These are phyloP conservation scores for Carcina quercana DNA, from an alignment of 2,888 invertebrate genomes.

Conservation along the genomic window DNA sequence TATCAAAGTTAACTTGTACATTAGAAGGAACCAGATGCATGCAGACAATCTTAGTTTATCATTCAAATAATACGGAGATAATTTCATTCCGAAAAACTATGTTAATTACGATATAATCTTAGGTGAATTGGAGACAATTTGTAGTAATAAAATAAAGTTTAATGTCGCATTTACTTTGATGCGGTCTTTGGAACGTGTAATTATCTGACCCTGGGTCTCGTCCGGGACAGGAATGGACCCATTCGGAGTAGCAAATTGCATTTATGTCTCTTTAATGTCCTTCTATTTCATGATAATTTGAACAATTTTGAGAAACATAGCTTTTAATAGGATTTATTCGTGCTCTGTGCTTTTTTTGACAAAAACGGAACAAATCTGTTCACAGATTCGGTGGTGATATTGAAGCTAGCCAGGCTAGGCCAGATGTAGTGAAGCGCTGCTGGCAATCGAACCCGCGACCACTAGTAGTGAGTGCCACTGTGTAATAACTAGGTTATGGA, in stretches of 20 bases:
- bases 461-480: too few species aligned
- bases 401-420: too few species aligned
- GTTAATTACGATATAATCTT: slow-evolving; percentile 57
- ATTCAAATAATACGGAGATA: too few species aligned
- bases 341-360: too few species aligned
- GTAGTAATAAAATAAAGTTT: slow-evolving; percentile 69
- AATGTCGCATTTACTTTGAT: slow-evolving; percentile 69
- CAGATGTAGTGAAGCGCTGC: too few species aligned
- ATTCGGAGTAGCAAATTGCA: slow-evolving; percentile 19
- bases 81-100: slow-evolving; percentile 44
- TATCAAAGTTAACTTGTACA: too few species aligned
- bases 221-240: slow-evolving; percentile 25
- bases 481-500: too few species aligned
- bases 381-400: too few species aligned
- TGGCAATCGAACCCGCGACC: too few species aligned
- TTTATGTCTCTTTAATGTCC: slow-evolving; percentile 19
- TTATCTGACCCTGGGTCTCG: slow-evolving; percentile 43
- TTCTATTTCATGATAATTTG: slow-evolving; percentile 19
- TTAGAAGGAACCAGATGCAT: slow-evolving; percentile 5
- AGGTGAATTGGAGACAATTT: slow-evolving; percentile 70
- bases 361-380: too few species aligned
- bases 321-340: too few species aligned
- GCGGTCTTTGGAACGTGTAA: slow-evolving; percentile 52
- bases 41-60: slow-evolving; percentile 2
- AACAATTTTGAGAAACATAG: too few species aligned